Evolutionary conservation across 2,888 invertebrate species (phyloP), one percentile per base, ranked within the genome.

Genomic region (Synergus umbraculus): DNA sequence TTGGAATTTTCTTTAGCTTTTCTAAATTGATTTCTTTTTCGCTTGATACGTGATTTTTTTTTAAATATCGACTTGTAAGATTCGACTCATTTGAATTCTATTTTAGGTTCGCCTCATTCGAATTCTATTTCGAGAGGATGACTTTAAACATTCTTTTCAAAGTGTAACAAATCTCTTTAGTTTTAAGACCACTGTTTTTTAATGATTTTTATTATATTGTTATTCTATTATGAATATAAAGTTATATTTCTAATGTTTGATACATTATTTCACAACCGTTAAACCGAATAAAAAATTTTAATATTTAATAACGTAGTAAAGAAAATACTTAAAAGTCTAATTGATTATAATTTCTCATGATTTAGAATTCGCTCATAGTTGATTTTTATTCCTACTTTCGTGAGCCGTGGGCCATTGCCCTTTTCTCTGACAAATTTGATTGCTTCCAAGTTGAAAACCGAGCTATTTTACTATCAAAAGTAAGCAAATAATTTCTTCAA

Each of bases 331-430:
- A 3, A 8, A 8, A n/a, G 2, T 69, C n/a, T 63, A 9, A 10
- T 22, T 22, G 0, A 22, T 44, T 54, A 12, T n/a, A 15, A 9
- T 63, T 9, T 73, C 15, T 18, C 54, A 18, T 15, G 13, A 65
- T 92, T 13, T 91, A 93, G 92, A 93, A 92, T 92, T 94, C 90
- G 92, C 90, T 94, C 80, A 95, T 97, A 54, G 91, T 93, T 0
- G 96, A 97, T 89, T 93, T 96, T 8, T 96, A 93, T 89, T 93
- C 94, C 8, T 96, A 93, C 92, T 96, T 96, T 92, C 93, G 93
- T 10, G 94, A 95, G 85, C 94, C 95, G 0, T 96, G 96, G 95
- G 93, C 94, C 80, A 93, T 93, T 44, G 94, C 94, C 0, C 85
- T 96, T 18, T 95, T 95, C 89, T 94, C 94, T 86, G 95, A 95